Evolutionary conservation across 2,888 invertebrate species (phyloP).

Genomic region (Ormyrus rosae): DNA sequence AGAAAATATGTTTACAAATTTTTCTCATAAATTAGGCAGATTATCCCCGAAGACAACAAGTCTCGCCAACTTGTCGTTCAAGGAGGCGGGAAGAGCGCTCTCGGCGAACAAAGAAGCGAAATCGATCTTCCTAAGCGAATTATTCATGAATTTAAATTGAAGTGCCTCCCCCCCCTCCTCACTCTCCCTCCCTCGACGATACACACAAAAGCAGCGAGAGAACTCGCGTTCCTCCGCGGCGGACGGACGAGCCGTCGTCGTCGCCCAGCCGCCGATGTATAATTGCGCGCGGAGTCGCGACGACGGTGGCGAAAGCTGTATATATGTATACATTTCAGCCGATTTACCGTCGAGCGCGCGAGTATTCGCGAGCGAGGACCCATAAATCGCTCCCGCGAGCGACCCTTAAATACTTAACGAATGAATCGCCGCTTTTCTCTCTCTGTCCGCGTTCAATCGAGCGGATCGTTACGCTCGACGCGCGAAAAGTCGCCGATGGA

Average conservation of each 20-base stretch:
- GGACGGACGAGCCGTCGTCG: not conserved
- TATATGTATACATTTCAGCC: not conserved
- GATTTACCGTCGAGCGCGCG: not conserved
- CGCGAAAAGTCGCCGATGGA: not conserved
- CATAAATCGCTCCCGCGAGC: slow-evolving; percentile 22
- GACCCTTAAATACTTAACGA: slow-evolving; percentile 13
- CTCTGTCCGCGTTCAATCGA: not conserved
- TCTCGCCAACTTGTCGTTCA: not conserved
- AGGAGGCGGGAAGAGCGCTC: not conserved
- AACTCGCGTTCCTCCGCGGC: too few relatives aligned
- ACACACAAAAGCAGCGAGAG: too few relatives aligned
- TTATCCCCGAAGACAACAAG: not conserved
- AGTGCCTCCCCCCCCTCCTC: slow-evolving; percentile 51
- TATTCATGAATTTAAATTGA: slow-evolving; percentile 72
- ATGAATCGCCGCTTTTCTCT: not conserved
- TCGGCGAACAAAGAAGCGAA: not conserved
- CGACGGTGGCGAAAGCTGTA: slow-evolving; percentile 62
- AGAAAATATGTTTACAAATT: too few relatives aligned
- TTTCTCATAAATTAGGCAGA: too few relatives aligned
- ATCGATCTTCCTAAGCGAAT: slow-evolving; percentile 59
- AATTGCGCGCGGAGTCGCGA: slow-evolving; percentile 1
- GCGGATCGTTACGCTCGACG: not conserved
- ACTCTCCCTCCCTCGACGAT: too few relatives aligned
- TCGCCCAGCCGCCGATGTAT: not conserved
- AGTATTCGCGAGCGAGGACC: not conserved